Percentiles rank a stretch among this genome's conserved stretches.
Conservation (phyloP, 2,888 invertebrate genomes). For the Epiblema foenella region DNA sequence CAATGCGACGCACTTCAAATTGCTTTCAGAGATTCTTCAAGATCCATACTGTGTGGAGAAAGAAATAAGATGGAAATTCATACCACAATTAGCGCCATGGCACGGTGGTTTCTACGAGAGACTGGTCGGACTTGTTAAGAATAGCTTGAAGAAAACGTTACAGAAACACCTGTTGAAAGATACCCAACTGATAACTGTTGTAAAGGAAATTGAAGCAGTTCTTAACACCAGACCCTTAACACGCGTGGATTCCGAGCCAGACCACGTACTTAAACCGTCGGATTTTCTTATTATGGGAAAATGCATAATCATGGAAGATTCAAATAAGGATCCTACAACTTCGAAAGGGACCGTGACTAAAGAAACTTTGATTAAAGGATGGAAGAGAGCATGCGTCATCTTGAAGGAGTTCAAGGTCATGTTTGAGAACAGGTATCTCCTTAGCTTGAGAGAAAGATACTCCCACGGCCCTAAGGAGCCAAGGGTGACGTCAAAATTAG, state of each 20-base stretch:
- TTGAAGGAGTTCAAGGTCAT: constrained; percentile 14
- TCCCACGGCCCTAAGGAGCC: neutral
- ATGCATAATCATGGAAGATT: neutral
- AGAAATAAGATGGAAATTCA: too few relatives aligned
- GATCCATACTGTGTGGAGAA: constrained; percentile 7
- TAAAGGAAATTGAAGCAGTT: constrained; percentile 19
- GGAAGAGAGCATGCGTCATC: constrained; percentile 8
- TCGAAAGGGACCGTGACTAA: neutral
- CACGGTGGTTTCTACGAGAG: constrained; percentile 9
- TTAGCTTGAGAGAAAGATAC: neutral
- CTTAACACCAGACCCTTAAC: constrained; percentile 14
- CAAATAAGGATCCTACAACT: neutral
- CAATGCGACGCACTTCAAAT: neutral
- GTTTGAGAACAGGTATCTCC: constrained; percentile 9
- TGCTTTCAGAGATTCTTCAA: neutral
- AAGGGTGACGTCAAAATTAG: constrained; percentile 4
- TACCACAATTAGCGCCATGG: constrained; percentile 12
- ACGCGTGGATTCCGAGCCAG: neutral
- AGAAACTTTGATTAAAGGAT: neutral
- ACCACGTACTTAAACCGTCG: constrained; percentile 6
- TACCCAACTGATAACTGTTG: neutral
- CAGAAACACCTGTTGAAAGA: constrained; percentile 3
- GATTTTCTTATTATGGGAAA: constrained; percentile 26
- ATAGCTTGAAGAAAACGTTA: constrained; percentile 10
- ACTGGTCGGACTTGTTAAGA: constrained; percentile 1